Conservation (phyloP, 2,113 vertebrate genomes). For the Falcunculus frontatus region DNA sequence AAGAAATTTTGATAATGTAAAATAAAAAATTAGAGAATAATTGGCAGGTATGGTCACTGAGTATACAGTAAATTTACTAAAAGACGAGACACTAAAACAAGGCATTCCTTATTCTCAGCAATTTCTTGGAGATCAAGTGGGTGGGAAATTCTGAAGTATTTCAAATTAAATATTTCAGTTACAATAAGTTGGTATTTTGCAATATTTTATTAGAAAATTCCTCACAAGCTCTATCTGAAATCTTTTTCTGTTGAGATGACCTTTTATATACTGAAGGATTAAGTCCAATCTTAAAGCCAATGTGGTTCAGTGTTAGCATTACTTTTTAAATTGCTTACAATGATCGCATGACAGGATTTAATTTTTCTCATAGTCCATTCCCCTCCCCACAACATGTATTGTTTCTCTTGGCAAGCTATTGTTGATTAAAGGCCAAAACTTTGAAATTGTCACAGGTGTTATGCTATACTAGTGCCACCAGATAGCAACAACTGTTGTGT, state of each 20-base stretch:
- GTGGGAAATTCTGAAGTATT: background rate
- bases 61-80: background rate
- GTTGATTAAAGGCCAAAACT: background rate
- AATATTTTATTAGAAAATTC: background rate
- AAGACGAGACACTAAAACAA: background rate
- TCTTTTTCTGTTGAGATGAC: background rate
- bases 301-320: background rate
- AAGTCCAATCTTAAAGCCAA: background rate
- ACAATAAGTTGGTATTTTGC: background rate
- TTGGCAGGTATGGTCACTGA: background rate
- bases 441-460: background rate
- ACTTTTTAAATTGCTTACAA: background rate
- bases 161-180: background rate
- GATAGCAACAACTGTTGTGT: background rate
- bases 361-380: background rate
- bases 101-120: background rate
- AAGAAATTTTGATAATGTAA: background rate
- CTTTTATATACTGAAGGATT: background rate
- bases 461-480: background rate
- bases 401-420: background rate
- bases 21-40: background rate
- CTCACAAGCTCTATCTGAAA: background rate
- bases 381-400: rapidly evolving
- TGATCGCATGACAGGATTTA: background rate
- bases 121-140: background rate